phyloP scores from a whole-genome alignment of 2,797 vertebrate genomes.

The Alosa sapidissima region DNA sequence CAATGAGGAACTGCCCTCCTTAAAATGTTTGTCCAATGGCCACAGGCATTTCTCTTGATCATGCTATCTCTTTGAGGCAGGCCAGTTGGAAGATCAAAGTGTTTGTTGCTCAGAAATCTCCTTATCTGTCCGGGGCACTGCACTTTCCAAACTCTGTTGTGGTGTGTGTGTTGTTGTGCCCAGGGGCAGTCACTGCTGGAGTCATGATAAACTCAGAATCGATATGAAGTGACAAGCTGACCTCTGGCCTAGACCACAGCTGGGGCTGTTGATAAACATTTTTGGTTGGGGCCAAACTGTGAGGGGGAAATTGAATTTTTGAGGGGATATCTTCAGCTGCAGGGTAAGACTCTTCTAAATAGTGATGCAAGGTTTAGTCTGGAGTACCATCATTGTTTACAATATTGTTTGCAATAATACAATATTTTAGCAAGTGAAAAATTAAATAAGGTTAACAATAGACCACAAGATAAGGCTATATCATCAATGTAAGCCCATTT shows the following conservation, averaged over 20 bases:
- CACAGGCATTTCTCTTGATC: not conserved
- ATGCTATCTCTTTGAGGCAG: not conserved
- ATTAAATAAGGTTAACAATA: too few species aligned
- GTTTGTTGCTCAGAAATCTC: not conserved
- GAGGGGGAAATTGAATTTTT: not conserved
- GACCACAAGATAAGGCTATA: too few species aligned
- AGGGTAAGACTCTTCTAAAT: not conserved
- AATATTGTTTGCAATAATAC: too few species aligned
- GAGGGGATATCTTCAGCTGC: not conserved
- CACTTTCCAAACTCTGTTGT: not conserved
- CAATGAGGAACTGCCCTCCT: not conserved
- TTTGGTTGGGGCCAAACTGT: not conserved
- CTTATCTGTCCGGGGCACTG: not conserved
- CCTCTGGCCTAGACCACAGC: conserved; percentile 32
- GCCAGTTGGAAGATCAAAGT: conserved; percentile 1
- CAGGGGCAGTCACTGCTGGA: not conserved
- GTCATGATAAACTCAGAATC: conserved; percentile 22
- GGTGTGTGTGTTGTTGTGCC: not conserved
- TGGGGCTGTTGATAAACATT: conserved; percentile 27
- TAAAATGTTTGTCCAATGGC: not conserved
- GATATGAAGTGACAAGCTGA: conserved; percentile 30
- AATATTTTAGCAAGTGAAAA: too few species aligned
- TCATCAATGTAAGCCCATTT: not conserved
- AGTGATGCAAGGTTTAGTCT: not conserved
- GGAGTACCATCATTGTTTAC: not conserved